Conservation (phyloP, 2,113 vertebrate species). For the Semicossyphus pulcher region DNA sequence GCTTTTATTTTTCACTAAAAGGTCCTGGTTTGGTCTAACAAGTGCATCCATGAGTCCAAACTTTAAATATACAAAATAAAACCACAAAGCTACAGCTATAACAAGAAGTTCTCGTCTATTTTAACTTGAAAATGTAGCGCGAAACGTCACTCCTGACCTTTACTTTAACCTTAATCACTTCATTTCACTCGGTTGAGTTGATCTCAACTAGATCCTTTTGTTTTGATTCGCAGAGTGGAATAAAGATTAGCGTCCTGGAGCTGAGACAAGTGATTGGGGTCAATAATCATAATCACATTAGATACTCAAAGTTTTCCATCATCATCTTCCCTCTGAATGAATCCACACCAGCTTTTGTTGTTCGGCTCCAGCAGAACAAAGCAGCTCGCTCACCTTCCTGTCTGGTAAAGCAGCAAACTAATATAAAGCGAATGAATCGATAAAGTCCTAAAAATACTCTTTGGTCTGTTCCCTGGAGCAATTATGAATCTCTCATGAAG, state of each 20-base stretch:
- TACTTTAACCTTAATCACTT: no score
- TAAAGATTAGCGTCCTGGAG: neutral
- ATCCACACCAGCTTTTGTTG: neutral
- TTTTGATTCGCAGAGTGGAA: neutral
- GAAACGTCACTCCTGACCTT: no score
- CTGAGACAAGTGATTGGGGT: neutral
- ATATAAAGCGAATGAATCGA: constrained; percentile 38
- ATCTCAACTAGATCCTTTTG: no score
- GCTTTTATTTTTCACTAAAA: no score
- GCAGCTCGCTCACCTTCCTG: neutral
- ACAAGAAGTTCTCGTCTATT: no score
- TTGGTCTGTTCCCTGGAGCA: constrained; percentile 36
- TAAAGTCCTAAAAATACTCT: constrained; percentile 53
- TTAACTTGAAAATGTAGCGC: no score
- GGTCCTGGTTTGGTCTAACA: no score
- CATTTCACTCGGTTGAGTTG: no score
- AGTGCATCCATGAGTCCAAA: no score
- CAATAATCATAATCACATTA: neutral
- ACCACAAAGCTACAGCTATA: no score
- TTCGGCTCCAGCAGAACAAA: neutral
- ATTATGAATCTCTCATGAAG: constrained; percentile 46
- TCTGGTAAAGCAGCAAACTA: constrained; percentile 10
- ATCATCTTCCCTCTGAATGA: neutral
- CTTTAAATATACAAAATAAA: no score
- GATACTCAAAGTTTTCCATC: neutral